Evolutionary conservation across 2,888 invertebrate species (phyloP).

Genomic region (Limenitis arthemis): DNA sequence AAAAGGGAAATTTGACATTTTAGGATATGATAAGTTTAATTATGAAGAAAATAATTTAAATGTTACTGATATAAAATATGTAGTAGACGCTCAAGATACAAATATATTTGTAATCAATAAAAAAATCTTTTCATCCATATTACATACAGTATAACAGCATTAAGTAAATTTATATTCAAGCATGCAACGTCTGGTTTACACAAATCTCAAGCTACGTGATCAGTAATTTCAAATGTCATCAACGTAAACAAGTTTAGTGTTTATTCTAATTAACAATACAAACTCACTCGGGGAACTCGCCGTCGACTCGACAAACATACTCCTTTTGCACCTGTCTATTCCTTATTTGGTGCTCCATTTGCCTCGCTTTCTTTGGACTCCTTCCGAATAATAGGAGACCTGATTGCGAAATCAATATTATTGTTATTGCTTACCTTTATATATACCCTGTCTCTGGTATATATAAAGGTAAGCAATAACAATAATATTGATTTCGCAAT

Average conservation of each 20-base stretch:
- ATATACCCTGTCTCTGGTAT: background rate
- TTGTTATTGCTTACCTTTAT: background rate
- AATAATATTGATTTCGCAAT: constrained; percentile 5
- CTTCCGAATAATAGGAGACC: constrained; percentile 92
- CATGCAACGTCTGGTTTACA: background rate
- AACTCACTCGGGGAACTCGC: constrained; percentile 92
- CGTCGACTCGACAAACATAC: constrained; percentile 95
- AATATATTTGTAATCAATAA: too few relatives aligned
- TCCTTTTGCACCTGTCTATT: constrained; percentile 94
- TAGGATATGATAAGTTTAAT: background rate
- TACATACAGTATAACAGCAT: background rate
- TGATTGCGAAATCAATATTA: constrained; percentile 24
- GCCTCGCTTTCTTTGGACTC: constrained; percentile 92
- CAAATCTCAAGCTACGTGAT: constrained; percentile 1
- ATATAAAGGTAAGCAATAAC: background rate
- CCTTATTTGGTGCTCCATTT: constrained; percentile 96
- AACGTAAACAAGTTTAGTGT: constrained; percentile 12
- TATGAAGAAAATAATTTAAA: too few relatives aligned
- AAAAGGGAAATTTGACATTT: background rate
- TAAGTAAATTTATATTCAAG: background rate
- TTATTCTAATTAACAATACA: constrained; percentile 17
- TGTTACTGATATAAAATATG: too few relatives aligned
- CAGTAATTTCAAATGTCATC: constrained; percentile 1
- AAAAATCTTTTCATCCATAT: too few relatives aligned
- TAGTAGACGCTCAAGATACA: too few relatives aligned